These are phyloP conservation scores for Drosophila nebulosa DNA, from an alignment of 1,140 invertebrate genomes.

Conservation along the genomic window DNA sequence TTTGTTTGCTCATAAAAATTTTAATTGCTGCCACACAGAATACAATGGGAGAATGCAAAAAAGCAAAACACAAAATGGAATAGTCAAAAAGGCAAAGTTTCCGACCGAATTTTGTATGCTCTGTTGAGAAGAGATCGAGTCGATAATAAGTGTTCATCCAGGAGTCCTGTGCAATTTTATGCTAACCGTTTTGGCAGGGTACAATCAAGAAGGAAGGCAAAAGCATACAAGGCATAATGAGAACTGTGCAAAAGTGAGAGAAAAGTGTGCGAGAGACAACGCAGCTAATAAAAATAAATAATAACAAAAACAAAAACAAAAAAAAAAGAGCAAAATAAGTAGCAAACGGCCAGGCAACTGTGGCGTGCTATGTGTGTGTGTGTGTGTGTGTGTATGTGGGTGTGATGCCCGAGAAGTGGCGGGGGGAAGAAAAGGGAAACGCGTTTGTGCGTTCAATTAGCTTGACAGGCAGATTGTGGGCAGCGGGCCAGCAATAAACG, in stretches of 20 bases:
- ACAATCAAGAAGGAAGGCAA: background rate
- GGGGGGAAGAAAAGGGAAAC: background rate
- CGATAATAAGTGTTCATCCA: too few species aligned
- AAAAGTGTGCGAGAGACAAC: slow-evolving; percentile 26
- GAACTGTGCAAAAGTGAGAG: background rate
- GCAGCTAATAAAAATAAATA: slow-evolving; percentile 49
- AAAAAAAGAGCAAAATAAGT: background rate
- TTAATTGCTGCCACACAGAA: slow-evolving; percentile 52
- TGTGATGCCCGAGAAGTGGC: background rate
- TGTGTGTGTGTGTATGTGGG: background rate
- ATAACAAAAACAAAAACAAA: slow-evolving; percentile 23
- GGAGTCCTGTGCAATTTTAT: background rate
- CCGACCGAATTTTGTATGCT: background rate
- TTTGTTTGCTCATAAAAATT: slow-evolving; percentile 61
- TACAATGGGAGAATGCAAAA: slow-evolving; percentile 39
- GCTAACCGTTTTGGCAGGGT: background rate
- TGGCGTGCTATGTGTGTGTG: background rate
- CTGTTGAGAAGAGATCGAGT: background rate
- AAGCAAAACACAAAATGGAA: slow-evolving; percentile 32
- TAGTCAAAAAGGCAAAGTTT: background rate
- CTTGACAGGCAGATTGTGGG: slow-evolving; percentile 2
- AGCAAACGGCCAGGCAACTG: background rate
- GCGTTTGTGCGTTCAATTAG: slow-evolving; percentile 13
- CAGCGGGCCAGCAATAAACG: background rate
- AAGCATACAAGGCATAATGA: background rate